Percentiles rank a stretch among this genome's conserved stretches.
Evolutionary conservation across 2,888 invertebrate species (phyloP).

Genomic region (Meta bourneti): DNA sequence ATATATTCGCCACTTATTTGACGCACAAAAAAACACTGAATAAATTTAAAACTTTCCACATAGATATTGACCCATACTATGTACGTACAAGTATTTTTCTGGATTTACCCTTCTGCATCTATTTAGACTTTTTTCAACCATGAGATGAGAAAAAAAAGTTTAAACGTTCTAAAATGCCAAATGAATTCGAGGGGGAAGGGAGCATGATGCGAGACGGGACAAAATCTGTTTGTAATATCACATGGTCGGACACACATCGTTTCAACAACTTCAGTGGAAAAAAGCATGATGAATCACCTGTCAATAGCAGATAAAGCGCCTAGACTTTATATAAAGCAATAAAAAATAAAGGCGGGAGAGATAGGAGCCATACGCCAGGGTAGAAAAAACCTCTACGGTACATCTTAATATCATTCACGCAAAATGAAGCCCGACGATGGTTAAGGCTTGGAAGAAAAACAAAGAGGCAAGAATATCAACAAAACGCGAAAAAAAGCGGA

Average conservation of each 20-base stretch:
- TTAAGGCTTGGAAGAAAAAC: slow-evolving; percentile 26
- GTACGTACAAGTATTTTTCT: too few species aligned
- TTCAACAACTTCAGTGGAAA: slow-evolving; percentile 23
- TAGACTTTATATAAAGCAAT: slow-evolving; percentile 14
- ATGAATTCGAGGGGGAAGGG: slow-evolving; percentile 10
- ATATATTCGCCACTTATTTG: too few species aligned
- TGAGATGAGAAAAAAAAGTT: not conserved
- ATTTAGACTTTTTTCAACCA: not conserved
- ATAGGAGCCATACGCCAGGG: not conserved
- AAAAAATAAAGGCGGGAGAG: slow-evolving; percentile 14
- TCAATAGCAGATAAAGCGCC: slow-evolving; percentile 61
- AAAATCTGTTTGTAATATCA: slow-evolving; percentile 63
- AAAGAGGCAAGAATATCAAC: slow-evolving; percentile 7
- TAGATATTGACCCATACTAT: too few species aligned
- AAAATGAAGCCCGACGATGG: slow-evolving; percentile 54
- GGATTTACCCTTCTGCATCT: not conserved
- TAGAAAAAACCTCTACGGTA: slow-evolving; percentile 17
- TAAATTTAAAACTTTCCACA: too few species aligned
- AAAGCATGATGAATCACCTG: slow-evolving; percentile 70
- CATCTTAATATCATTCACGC: slow-evolving; percentile 70
- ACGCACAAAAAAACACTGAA: too few species aligned
- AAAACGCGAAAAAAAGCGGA: slow-evolving; percentile 4
- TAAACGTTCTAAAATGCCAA: not conserved
- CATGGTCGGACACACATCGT: slow-evolving; percentile 54
- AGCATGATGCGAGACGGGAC: not conserved